phyloP scores from a whole-genome alignment of 2,113 vertebrate genomes.

The Axis porcinus region DNA sequence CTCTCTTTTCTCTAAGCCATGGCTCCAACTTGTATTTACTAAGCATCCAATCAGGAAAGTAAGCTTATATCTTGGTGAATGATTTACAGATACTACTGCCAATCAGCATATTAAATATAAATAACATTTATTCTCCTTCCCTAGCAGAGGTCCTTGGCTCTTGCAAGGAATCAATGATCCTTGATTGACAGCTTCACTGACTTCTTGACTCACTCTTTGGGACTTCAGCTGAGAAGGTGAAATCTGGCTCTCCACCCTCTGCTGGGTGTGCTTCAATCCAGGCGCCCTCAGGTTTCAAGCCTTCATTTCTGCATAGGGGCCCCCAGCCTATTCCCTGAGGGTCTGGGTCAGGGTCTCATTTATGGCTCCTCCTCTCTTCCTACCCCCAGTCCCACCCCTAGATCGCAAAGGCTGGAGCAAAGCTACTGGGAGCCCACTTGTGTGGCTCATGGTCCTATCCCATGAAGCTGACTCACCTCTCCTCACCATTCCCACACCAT shows the following conservation, averaged over 20 bases:
- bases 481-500: not conserved
- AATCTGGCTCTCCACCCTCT: not conserved
- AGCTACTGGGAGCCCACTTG: not conserved
- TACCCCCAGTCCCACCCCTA: not conserved
- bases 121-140: constrained; percentile 24
- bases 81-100: not conserved
- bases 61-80: not conserved
- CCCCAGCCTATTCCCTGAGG: not conserved
- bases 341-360: not conserved
- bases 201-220: not conserved
- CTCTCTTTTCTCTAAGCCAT: not conserved
- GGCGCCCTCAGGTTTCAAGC: not conserved
- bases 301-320: not conserved
- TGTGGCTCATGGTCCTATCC: not conserved
- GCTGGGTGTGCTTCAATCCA: not conserved
- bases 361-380: not conserved
- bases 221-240: not conserved
- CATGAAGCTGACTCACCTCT: not conserved
- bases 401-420: not conserved
- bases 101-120: constrained; percentile 21
- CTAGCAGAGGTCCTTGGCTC: not conserved
- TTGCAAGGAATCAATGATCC: constrained; percentile 18
- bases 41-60: not conserved
- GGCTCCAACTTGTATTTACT: not conserved
- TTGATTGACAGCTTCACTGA: constrained; percentile 28